Conservation (phyloP, 2,888 invertebrate species). For the Zhengitettix transpicula region DNA sequence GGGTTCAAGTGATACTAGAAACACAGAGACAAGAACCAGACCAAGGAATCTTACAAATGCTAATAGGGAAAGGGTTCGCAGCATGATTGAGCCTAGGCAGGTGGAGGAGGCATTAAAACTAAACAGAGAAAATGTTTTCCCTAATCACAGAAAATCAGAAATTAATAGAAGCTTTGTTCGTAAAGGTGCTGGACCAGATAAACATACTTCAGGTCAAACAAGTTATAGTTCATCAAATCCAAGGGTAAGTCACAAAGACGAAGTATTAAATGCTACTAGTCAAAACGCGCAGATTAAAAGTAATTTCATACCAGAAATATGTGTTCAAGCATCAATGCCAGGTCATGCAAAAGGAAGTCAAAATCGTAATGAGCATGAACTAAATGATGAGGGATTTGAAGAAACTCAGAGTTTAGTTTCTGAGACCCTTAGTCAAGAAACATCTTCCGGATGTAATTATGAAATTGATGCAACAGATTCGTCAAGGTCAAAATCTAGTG, state of each 20-base stretch:
- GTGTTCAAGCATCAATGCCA: conserved; percentile 30
- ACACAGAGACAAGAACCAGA: conserved; percentile 13
- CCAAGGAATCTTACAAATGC: conserved; percentile 14
- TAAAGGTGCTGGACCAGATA: not conserved
- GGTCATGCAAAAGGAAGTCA: conserved; percentile 19
- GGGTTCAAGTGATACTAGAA: conserved; percentile 4
- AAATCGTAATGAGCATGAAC: conserved; percentile 38
- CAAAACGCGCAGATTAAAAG: conserved; percentile 8
- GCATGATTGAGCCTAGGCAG: conserved; percentile 29
- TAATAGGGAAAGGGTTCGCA: conserved; percentile 25
- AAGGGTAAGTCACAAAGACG: not conserved
- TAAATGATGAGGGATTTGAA: conserved; percentile 80
- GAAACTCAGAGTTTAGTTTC: conserved; percentile 78
- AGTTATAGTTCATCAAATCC: too few relatives aligned
- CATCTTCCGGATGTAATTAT: conserved; percentile 45
- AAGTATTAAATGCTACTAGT: not conserved
- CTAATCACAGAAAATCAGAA: not conserved
- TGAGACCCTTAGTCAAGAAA: conserved; percentile 71
- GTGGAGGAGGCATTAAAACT: conserved; percentile 19
- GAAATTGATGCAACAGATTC: conserved; percentile 26
- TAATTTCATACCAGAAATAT: conserved; percentile 29
- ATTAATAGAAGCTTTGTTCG: conserved; percentile 3
- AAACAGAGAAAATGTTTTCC: not conserved
- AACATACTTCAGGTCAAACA: too few relatives aligned
- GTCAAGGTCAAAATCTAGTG: not conserved